Conservation (phyloP, 2,113 vertebrate species). For the Planiliza haematocheilus region DNA sequence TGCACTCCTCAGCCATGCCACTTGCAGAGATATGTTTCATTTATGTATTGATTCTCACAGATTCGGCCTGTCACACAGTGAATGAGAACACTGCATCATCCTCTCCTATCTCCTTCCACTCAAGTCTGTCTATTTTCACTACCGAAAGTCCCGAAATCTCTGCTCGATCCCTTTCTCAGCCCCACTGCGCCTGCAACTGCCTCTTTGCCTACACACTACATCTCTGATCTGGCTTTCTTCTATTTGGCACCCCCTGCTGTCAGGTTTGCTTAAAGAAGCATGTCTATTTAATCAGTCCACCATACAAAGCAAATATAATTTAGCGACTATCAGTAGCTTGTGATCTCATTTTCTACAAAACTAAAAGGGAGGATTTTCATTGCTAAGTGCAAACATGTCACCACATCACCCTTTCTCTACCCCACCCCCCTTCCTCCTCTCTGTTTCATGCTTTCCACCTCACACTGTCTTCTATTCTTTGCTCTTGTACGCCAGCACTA, state of each 20-base stretch:
- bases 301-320: background rate
- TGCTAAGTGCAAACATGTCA: conserved; percentile 7
- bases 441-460: background rate
- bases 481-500: conserved; percentile 55
- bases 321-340: background rate
- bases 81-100: conserved; percentile 32
- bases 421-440: background rate
- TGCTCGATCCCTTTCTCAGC: background rate
- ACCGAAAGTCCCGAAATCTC: background rate
- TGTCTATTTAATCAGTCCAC: background rate
- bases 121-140: background rate
- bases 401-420: background rate
- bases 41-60: conserved; percentile 38
- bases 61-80: conserved; percentile 37
- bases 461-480: conserved; percentile 25
- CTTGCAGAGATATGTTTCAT: conserved; percentile 30
- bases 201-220: background rate
- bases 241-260: conserved; percentile 71
- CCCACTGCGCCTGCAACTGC: background rate
- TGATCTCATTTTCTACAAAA: conserved; percentile 26
- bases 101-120: conserved; percentile 17
- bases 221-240: conserved; percentile 11
- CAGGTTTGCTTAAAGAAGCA: conserved; percentile 12
- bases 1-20: background rate
- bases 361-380: conserved; percentile 5